Conservation (phyloP, 2,113 vertebrate species). For the Centrocercus urophasianus region DNA sequence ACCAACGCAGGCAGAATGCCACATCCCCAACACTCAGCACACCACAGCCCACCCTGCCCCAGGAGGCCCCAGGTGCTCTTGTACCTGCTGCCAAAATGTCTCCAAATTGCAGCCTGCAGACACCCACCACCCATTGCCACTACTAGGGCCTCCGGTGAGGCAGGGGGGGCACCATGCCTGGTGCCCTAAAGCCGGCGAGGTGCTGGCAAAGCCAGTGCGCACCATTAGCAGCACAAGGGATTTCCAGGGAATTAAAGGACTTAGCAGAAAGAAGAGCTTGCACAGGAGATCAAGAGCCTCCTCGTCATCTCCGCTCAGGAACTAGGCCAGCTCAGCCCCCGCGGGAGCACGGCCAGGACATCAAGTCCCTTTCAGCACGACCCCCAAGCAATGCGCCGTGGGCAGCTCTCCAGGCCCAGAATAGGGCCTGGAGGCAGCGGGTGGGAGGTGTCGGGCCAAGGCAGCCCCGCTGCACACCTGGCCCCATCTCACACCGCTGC, state of each 20-base stretch:
- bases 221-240: neutral
- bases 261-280: constrained; percentile 24
- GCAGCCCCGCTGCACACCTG: neutral
- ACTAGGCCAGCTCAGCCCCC: neutral
- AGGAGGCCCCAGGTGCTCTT: neutral
- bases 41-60: neutral
- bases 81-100: neutral
- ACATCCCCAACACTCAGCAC: neutral
- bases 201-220: neutral
- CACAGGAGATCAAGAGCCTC: neutral
- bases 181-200: neutral
- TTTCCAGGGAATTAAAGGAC: constrained; percentile 56
- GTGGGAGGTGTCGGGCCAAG: neutral
- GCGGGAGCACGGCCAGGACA: neutral
- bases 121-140: neutral
- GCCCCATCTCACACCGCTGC: neutral
- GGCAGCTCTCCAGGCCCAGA: neutral
- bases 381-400: neutral
- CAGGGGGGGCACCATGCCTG: neutral
- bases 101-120: neutral
- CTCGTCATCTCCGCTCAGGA: neutral
- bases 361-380: constrained; percentile 53
- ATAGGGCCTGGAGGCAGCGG: constrained; percentile 4
- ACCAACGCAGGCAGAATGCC: neutral
- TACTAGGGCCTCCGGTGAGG: neutral